Base-by-base conservation (phyloP, 2,797 vertebrate species). In the Scyliorhinus canicula region DNA sequence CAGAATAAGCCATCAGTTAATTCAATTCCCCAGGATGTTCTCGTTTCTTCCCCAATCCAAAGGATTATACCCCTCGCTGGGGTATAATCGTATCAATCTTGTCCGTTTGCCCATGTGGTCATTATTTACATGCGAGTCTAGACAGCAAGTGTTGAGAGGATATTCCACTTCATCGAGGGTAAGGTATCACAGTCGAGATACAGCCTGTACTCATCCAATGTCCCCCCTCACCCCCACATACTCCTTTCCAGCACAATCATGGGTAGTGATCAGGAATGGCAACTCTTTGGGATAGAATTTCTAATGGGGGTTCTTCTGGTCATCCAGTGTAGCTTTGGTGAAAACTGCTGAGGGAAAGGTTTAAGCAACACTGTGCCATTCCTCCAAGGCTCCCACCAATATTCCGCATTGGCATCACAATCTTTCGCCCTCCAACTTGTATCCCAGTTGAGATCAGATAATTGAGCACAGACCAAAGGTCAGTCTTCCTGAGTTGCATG, bases 1-100 rank as follows among this genome's bases (percentile, higher is more conserved):
- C 28, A 52, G 65, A 71, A 71, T n/a, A 79, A 55, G 21, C 35
- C 31, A 77, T 95, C 95, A 95, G 95, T 65, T 50, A 95, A 95
- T 60, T 60, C 19, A n/a, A 21, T 60, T 63, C 7, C 14, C 86
- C 35, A 8, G 40, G 35, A 60, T 40, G 16, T 9, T 24, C 57
- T 90, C 19, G 40, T 40, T 60, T n/a, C 57, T 57, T 1, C 55
- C 55, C 52, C 1, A 5, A 2, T 5, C 86, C 52, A 88, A 90
- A 57, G 40, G 52, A 11, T 28, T 35, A 1, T 14, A 1, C 16
- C 50, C n/a, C 28, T 55, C 35, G 16, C 12, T 60, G 16, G 4
- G 77, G 40, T 19, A 44, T 44, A 44, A 21, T 47, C 47, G 79
- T 6, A 82, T 40, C 7, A 14, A 63, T 12, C 35, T 12, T 55